Base-by-base conservation (phyloP, 2,113 vertebrate species). In the Phrynosoma platyrhinos region DNA sequence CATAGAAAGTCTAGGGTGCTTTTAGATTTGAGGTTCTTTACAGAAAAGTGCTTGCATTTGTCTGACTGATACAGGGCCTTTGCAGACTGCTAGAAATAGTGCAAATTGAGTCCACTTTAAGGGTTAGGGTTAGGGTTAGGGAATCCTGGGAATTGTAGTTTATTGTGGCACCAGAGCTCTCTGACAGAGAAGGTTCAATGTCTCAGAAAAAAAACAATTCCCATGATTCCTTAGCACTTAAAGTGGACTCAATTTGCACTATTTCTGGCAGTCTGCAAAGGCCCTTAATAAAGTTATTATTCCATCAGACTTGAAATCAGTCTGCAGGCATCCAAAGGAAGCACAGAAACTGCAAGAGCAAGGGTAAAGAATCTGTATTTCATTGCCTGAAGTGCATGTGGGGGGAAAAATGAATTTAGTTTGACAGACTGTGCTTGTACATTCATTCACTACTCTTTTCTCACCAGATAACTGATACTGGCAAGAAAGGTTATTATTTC, bases 361-460 rank as follows among this genome's bases (percentile, higher is more conserved):
- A 18, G 21, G 47, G 52, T 14, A 86, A 91, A 78, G n/a, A 83
- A 86, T 25, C 12, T 9, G 80, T 53, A 62, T 78, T 93, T 91
- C 53, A 88, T 90, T 32, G 30, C 27, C 82, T 77, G 53, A 32
- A 85, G 47, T 81, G 89, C 77, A 84, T 9, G 5, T 88, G 77
- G 94, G 72, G 90, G 89, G 36, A 52, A 91, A 90, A 88, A 9
- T 16, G 71, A 90, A 90, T 81, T 66, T 20, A 58, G 83, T 81
- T 53, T 79, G 74, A 75, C 79, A 86, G 72, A 86, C 81, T 64
- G 32, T n/a, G 80, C 79, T 83, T 86, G 74, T 79, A 74, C 5
- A 86, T 92, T 91, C 6, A 47, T 53, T 87, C 36, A 91, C 62
- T 1, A 77, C 88, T 86, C 5, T 20, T 55, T 91, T 90, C 86